Conservation (phyloP, 2,797 vertebrate species). For the Halcyon badia region DNA sequence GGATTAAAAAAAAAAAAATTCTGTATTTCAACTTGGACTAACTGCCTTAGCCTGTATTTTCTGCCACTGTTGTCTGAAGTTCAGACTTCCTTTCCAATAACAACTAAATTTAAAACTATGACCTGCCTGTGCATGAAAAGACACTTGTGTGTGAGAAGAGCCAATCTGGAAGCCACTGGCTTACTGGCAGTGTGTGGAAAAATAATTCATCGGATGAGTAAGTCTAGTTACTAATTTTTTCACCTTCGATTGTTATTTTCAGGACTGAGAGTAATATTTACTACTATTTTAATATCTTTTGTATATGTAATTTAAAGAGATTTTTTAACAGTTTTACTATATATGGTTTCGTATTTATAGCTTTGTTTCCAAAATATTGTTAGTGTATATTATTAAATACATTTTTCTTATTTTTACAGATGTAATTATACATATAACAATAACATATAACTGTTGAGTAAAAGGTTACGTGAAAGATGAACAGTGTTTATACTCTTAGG, state of each 20-base stretch:
- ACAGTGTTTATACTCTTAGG: background rate
- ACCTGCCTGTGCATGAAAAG: background rate
- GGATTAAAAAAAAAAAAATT: background rate
- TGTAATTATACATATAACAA: background rate
- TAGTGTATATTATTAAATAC: background rate
- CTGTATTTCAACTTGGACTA: background rate
- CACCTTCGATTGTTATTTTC: background rate
- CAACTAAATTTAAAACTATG: slow-evolving; percentile 43
- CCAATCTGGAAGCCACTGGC: background rate
- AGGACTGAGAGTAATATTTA: background rate
- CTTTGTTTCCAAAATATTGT: background rate
- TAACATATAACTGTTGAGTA: background rate
- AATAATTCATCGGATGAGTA: slow-evolving; percentile 22
- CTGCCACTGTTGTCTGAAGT: slow-evolving; percentile 37
- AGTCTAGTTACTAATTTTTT: background rate
- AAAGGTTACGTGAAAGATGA: background rate
- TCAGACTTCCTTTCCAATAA: slow-evolving; percentile 44
- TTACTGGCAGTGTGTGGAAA: background rate
- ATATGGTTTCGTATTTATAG: background rate
- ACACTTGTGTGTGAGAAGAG: background rate
- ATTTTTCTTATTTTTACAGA: background rate
- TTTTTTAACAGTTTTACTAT: slow-evolving; percentile 15
- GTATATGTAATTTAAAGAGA: background rate
- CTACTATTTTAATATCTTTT: background rate
- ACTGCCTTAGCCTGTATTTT: background rate